These are phyloP conservation scores for Rhineura floridana DNA, from an alignment of 2,113 vertebrate genomes.

Conservation along the genomic window DNA sequence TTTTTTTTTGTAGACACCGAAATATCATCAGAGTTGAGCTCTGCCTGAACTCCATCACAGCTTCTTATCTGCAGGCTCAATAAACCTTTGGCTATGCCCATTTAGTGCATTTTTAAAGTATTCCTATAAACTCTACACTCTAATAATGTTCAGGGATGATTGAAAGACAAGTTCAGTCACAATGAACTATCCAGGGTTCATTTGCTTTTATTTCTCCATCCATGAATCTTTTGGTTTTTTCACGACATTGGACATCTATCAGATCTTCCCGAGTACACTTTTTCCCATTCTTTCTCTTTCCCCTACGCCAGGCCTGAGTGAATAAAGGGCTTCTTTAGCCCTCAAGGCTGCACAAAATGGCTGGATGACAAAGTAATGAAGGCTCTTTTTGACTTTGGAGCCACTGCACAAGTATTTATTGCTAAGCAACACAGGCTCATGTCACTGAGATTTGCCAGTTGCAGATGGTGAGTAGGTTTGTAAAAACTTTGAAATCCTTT, in stretches of 20 bases:
- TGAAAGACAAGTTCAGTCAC: neutral
- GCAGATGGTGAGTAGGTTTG: slow-evolving; percentile 79
- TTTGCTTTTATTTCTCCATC: slow-evolving; percentile 16
- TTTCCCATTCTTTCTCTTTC: slow-evolving; percentile 40
- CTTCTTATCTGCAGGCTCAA: neutral
- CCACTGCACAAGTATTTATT: slow-evolving; percentile 71
- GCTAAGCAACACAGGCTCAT: slow-evolving; percentile 76
- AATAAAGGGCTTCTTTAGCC: slow-evolving; percentile 34
- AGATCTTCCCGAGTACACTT: slow-evolving; percentile 19
- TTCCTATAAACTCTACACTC: slow-evolving; percentile 2
- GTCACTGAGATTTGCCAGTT: slow-evolving; percentile 74
- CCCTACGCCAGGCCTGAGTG: slow-evolving; percentile 38
- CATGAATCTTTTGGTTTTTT: slow-evolving; percentile 15
- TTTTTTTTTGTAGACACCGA: too few relatives aligned
- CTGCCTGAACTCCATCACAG: too few relatives aligned
- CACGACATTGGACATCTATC: neutral
- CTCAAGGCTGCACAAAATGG: slow-evolving; percentile 60
- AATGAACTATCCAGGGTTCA: slow-evolving; percentile 15
- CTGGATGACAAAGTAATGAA: slow-evolving; percentile 75
- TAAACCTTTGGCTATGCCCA: neutral
- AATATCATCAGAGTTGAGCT: too few relatives aligned
- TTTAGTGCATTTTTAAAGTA: slow-evolving; percentile 8
- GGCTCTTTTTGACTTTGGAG: slow-evolving; percentile 58
- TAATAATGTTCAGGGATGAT: slow-evolving; percentile 22
- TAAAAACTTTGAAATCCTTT: slow-evolving; percentile 72